A percentile compares a stretch with the other conserved stretches of the same genome.
Conservation (phyloP, 2,888 invertebrate species). For the Parascotia fuliginaria region DNA sequence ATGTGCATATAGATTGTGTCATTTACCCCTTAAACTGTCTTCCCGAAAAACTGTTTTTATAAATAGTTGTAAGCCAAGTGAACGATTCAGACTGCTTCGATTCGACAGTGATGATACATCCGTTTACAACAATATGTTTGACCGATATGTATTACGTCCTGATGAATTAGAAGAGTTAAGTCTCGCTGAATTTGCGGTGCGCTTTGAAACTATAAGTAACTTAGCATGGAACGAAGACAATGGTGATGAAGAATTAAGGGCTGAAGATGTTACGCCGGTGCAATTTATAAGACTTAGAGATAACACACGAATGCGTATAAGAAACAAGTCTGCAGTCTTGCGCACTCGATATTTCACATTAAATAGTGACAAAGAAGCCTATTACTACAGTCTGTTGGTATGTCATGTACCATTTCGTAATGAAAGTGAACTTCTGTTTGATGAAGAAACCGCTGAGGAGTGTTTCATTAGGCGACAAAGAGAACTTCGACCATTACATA, state of each 20-base stretch:
- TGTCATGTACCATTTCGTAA: not conserved
- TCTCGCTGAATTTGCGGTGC: not conserved
- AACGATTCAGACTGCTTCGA: not conserved
- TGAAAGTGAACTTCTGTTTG: not conserved
- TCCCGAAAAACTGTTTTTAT: not conserved
- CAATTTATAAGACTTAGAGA: not conserved
- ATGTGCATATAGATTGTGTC: not conserved
- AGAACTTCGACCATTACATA: not conserved
- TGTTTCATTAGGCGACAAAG: not conserved
- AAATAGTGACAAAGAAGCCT: not conserved
- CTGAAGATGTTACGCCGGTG: not conserved
- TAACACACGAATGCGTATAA: not conserved
- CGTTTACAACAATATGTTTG: not conserved
- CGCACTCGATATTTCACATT: not conserved
- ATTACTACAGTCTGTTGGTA: slow-evolving; percentile 1
- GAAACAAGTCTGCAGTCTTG: not conserved
- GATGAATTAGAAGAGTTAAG: not conserved
- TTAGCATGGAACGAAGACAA: not conserved
- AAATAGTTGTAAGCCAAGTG: not conserved
- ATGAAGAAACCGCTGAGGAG: not conserved
- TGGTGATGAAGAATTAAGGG: not conserved
- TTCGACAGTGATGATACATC: not conserved
- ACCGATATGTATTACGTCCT: not conserved
- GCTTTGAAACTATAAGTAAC: not conserved
- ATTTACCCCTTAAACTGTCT: not conserved